Base-by-base conservation (phyloP, 2,113 vertebrate genomes). In the Charina bottae region DNA sequence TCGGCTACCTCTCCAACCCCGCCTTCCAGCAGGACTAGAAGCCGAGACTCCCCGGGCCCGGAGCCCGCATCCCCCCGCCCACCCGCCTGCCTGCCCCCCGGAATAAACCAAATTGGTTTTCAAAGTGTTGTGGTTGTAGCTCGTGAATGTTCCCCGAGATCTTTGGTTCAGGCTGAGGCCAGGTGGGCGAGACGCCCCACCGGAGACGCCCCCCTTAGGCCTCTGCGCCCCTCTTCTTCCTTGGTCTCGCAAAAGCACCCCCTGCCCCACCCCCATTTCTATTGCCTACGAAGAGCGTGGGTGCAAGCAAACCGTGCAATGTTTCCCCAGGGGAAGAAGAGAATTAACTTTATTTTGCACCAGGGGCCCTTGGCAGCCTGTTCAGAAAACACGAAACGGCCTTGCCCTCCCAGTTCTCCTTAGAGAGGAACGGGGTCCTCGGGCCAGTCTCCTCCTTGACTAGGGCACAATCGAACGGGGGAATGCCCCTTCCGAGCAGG, bases 1-100 rank as follows among this genome's bases (percentile, higher is more conserved):
- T 92, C 1, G 91, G 91, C 85, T 92, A 0, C 33, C 11, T 95
- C 0, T 4, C 86, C 83, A 97, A 97, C 1, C 0, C 54, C 0
- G 96, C 94, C n/a, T 97, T 96, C 88, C 95, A 96, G 62, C 13
- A 90, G 83, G 93, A 94, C 62, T n/a, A 94, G 91, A 12, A 24
- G 11, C 0, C 0, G 68, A 17, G 13, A 5, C 68, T 6, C 2
- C 15, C 68, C 13, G 0, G 13, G 1, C 72, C 33, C 2, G 60
- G 62, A 28, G 62, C 4, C 62, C 28, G 12, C 28, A 11, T 6
- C 13, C 68, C n/a, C n/a, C 68, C 11, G 13, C 4, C 12, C 64
- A 0, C 0, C 15, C 2, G n/a, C n/a, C n/a, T n/a, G n/a, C n/a
- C n/a, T n/a, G n/a, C n/a, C n/a, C 0, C 3, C 15, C 17, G 2